These are phyloP conservation scores for Aelia acuminata DNA, from an alignment of 2,888 invertebrate genomes.

Conservation along the genomic window DNA sequence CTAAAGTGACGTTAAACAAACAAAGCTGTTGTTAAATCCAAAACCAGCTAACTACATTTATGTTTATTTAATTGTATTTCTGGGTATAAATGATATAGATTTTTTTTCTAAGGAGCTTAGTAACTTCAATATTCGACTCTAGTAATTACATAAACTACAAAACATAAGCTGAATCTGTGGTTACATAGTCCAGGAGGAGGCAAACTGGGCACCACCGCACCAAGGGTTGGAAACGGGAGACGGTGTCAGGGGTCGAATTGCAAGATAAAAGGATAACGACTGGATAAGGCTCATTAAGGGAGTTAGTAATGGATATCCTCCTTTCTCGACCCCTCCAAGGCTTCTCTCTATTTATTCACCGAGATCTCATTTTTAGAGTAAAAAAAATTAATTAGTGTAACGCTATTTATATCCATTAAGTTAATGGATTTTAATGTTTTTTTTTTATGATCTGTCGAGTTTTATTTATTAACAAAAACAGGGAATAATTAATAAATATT, in stretches of 20 bases:
- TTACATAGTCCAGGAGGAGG: neutral
- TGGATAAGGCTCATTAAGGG: constrained; percentile 46
- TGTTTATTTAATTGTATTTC: too few relatives aligned
- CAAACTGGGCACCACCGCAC: neutral
- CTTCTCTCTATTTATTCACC: constrained; percentile 9
- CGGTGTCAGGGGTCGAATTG: constrained; percentile 37
- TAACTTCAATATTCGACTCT: too few relatives aligned
- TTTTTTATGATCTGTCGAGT: too few relatives aligned
- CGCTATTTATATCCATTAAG: neutral
- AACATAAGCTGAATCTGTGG: neutral
- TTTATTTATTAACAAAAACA: too few relatives aligned
- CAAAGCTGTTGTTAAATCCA: too few relatives aligned
- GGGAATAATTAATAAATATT: too few relatives aligned
- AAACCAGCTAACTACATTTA: too few relatives aligned
- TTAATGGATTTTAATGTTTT: neutral
- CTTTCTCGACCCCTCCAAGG: neutral
- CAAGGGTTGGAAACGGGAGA: constrained; percentile 10
- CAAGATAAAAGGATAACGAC: constrained; percentile 47
- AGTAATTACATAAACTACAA: neutral
- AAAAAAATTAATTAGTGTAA: neutral
- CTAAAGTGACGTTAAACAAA: too few relatives aligned
- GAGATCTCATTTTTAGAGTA: constrained; percentile 21
- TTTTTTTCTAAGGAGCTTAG: too few relatives aligned
- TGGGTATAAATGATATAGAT: too few relatives aligned
- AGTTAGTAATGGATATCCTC: constrained; percentile 46